A percentile compares a stretch with the other conserved stretches of the same genome.
phyloP scores from a whole-genome alignment of 2,888 invertebrate species.

The Nasonovia ribisnigri region DNA sequence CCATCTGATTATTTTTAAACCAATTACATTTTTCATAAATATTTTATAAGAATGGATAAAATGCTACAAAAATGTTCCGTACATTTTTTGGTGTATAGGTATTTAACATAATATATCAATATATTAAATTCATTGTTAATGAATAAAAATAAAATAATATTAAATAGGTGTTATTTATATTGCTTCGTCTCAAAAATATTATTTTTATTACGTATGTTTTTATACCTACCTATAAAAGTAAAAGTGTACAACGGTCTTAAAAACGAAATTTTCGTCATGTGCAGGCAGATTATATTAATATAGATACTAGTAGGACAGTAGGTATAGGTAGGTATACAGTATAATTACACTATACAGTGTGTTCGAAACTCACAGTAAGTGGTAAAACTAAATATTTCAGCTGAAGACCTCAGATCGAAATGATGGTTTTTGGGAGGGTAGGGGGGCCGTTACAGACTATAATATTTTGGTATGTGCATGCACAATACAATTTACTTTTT shows the following conservation, averaged over 20 bases:
- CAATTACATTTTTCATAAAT: background rate
- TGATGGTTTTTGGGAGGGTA: too few relatives aligned
- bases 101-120: too few relatives aligned
- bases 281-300: background rate
- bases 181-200: background rate
- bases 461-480: too few relatives aligned
- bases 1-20: background rate
- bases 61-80: background rate
- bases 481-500: too few relatives aligned
- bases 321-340: too few relatives aligned
- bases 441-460: too few relatives aligned
- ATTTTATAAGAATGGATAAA: background rate
- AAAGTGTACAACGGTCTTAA: background rate
- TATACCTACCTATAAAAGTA: background rate
- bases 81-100: too few relatives aligned
- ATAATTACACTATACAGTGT: too few relatives aligned
- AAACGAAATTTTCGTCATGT: background rate
- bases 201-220: background rate
- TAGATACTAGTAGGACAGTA: background rate
- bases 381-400: too few relatives aligned
- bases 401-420: too few relatives aligned
- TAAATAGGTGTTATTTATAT: background rate
- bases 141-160: background rate
- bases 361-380: too few relatives aligned
- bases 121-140: too few relatives aligned